Evolutionary conservation across 2,113 vertebrate genomes (phyloP).

Genomic region (Periophthalmodon schlosseri): DNA sequence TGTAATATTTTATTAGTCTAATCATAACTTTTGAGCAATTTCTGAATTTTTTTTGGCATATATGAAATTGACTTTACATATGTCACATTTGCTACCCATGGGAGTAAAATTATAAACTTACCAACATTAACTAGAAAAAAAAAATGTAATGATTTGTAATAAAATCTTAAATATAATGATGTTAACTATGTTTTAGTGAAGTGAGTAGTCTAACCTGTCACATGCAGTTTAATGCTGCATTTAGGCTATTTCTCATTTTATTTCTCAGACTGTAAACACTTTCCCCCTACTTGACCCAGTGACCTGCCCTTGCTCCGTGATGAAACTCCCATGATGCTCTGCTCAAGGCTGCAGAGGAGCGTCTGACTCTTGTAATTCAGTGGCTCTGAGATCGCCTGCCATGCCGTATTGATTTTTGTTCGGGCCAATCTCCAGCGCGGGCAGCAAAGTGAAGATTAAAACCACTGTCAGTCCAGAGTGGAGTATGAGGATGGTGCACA

Average conservation of each 20-base stretch:
- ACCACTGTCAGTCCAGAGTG: conserved; percentile 99
- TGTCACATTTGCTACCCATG: too few species aligned
- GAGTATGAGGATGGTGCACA: conserved; percentile 87
- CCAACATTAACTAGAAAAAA: too few species aligned
- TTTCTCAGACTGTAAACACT: conserved; percentile 73
- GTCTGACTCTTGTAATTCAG: conserved; percentile 78
- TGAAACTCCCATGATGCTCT: conserved; percentile 68
- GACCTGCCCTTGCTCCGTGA: conserved; percentile 69
- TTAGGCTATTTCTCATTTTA: conserved; percentile 75
- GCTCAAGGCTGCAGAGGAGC: conserved; percentile 73
- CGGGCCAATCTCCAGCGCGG: conserved; percentile 92
- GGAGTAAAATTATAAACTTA: too few species aligned
- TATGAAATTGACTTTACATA: too few species aligned
- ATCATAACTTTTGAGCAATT: too few species aligned
- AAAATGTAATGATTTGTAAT: too few species aligned
- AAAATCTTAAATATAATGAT: too few species aligned
- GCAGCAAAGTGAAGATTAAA: conserved; percentile 99
- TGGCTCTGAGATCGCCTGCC: conserved; percentile 95
- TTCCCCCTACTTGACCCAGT: conserved; percentile 69
- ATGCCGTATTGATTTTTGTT: conserved; percentile 98
- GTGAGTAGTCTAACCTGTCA: too few species aligned
- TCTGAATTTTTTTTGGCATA: too few species aligned
- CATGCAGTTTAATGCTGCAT: not conserved
- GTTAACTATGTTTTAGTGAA: too few species aligned
- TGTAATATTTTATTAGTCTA: too few species aligned